Percentiles rank a stretch among this genome's conserved stretches.
These are phyloP conservation scores for Cydia strobilella DNA, from an alignment of 1,140 invertebrate species.

Conservation along the genomic window DNA sequence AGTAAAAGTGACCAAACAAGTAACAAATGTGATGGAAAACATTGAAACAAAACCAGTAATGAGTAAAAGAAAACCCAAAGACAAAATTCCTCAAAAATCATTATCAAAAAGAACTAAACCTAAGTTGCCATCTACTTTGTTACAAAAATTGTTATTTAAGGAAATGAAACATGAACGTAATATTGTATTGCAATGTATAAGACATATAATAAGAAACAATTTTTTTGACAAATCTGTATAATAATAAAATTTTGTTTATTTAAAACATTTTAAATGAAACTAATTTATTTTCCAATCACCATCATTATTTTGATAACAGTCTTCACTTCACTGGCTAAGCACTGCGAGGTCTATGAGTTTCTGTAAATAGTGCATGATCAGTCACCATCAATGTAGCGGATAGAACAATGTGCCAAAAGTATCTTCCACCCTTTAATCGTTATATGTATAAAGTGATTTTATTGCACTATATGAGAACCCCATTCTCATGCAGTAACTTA, in stretches of 20 bases:
- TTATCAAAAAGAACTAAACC: slow-evolving; percentile 47
- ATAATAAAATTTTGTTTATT: neutral
- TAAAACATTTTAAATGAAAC: too few species aligned
- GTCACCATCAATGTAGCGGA: too few species aligned
- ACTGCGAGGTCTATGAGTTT: too few species aligned
- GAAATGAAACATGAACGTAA: slow-evolving; percentile 88
- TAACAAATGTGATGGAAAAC: slow-evolving; percentile 34
- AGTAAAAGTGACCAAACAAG: slow-evolving; percentile 59
- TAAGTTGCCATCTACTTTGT: slow-evolving; percentile 70
- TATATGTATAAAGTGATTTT: too few species aligned
- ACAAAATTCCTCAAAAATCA: slow-evolving; percentile 40
- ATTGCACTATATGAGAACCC: too few species aligned
- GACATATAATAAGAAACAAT: slow-evolving; percentile 85
- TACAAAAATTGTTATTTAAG: slow-evolving; percentile 82
- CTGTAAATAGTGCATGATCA: neutral
- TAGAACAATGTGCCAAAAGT: too few species aligned
- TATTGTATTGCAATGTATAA: slow-evolving; percentile 87
- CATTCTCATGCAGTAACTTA: too few species aligned
- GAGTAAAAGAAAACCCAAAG: slow-evolving; percentile 40
- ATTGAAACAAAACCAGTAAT: slow-evolving; percentile 34
- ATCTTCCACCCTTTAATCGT: too few species aligned
- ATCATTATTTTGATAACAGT: too few species aligned
- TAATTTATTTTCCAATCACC: too few species aligned
- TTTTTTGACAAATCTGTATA: slow-evolving; percentile 79
- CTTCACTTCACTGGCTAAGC: too few species aligned